These are phyloP conservation scores for Bruchidius siliquastri DNA, from an alignment of 2,888 invertebrate species.

Conservation along the genomic window DNA sequence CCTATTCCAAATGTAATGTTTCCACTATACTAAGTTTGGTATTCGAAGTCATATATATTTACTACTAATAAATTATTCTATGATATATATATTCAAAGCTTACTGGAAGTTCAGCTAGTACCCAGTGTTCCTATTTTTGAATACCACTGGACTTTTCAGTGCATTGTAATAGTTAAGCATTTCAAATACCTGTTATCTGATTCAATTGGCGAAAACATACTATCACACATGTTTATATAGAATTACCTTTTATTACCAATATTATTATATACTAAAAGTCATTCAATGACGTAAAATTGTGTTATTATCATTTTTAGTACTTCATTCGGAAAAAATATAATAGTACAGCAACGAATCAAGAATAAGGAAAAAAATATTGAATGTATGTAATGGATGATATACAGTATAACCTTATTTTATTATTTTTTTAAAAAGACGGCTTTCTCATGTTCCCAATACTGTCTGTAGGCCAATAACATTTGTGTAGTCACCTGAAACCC, in stretches of 20 bases:
- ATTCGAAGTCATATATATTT: no score
- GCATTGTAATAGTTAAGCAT: not conserved
- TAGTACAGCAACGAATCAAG: conserved; percentile 22
- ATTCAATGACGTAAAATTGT: conserved; percentile 47
- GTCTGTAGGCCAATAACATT: not conserved
- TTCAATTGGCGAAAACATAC: not conserved
- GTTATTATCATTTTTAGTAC: conserved; percentile 21
- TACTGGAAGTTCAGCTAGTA: not conserved
- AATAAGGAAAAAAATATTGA: not conserved
- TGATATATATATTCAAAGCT: not conserved
- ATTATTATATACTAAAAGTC: conserved; percentile 42
- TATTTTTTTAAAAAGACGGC: not conserved
- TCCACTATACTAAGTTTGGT: no score
- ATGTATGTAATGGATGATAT: not conserved
- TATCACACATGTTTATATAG: conserved; percentile 40
- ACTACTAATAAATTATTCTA: no score
- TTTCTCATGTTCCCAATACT: not conserved
- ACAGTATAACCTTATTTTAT: not conserved
- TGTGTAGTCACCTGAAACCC: not conserved
- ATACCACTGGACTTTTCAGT: not conserved
- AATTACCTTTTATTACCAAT: conserved; percentile 42
- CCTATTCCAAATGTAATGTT: no score
- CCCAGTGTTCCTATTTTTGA: not conserved
- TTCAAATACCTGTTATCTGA: not conserved
- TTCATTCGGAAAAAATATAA: conserved; percentile 16